Conservation (phyloP, 2,113 vertebrate genomes). For the Ceratotherium simum region DNA sequence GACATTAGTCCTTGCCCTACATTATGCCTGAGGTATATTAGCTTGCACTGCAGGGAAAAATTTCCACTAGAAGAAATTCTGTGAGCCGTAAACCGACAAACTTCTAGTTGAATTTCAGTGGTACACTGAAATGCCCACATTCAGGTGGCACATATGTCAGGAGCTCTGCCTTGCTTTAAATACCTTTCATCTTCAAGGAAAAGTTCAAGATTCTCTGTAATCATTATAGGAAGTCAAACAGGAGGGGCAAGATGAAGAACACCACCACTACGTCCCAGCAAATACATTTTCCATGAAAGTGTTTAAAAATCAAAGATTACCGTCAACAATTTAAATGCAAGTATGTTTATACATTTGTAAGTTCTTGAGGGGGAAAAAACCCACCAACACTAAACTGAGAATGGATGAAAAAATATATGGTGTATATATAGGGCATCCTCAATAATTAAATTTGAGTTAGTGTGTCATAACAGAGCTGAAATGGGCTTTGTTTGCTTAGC, state of each 20-base stretch:
- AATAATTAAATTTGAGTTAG: background rate
- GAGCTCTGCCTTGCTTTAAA: background rate
- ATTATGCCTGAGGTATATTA: background rate
- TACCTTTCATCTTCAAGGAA: background rate
- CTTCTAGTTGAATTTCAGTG: background rate
- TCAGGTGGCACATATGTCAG: rapidly evolving
- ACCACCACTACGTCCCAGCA: background rate
- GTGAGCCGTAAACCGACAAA: no score
- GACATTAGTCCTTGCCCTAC: background rate
- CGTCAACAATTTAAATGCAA: background rate
- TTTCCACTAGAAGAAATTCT: background rate
- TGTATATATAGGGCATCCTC: background rate
- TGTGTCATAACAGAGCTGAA: rapidly evolving
- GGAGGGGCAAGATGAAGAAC: background rate
- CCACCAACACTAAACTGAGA: background rate
- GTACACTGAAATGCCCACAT: rapidly evolving
- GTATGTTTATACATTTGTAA: background rate
- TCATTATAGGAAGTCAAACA: background rate
- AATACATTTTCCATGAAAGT: background rate
- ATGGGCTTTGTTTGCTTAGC: background rate
- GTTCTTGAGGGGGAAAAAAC: background rate
- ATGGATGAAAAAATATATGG: background rate
- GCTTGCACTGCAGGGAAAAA: background rate
- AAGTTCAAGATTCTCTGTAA: background rate
- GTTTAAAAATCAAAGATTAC: background rate